A percentile compares a stretch with the other conserved stretches of the same genome.
Evolutionary conservation across 2,113 vertebrate genomes (phyloP).

Genomic region (human): GRCh38 chr12:18550501-18551000

Average conservation of each 20-base stretch:
- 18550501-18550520: background rate
- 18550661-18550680: constrained; percentile 23
- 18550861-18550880: background rate
- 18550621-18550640: background rate
- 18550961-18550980: background rate
- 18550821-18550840: background rate
- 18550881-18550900: background rate
- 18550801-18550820: background rate
- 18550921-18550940: background rate
- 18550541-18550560: background rate
- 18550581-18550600: background rate
- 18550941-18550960: background rate
- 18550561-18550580: background rate
- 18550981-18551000: background rate
- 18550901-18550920: constrained; percentile 29
- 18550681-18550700: background rate
- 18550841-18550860: background rate
- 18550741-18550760: constrained; percentile 25
- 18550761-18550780: too few relatives aligned
- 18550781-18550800: background rate
- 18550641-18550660: background rate
- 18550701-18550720: background rate
- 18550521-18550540: background rate
- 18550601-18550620: background rate
- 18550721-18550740: background rate